These are phyloP conservation scores for Leptoteleia sp. DNA, from an alignment of 1,140 invertebrate species.

Conservation along the genomic window DNA sequence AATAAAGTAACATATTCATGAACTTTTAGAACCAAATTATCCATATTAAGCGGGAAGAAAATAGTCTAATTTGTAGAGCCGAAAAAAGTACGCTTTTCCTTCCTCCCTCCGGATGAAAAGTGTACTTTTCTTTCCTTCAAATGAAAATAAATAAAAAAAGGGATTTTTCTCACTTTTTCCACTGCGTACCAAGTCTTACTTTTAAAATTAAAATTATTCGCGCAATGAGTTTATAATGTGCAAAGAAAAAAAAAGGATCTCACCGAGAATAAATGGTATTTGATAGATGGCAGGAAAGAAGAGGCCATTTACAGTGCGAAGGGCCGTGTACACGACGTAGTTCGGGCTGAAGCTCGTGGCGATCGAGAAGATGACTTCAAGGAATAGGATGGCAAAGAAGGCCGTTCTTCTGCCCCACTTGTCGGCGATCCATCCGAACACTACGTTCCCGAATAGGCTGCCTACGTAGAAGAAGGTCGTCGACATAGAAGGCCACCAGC, in stretches of 20 bases:
- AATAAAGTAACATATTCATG: no score
- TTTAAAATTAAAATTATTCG: no score
- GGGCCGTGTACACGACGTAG: conserved; percentile 84
- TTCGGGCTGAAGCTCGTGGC: conserved; percentile 86
- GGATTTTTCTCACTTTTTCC: no score
- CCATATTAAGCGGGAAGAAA: no score
- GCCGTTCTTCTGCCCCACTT: conserved; percentile 87
- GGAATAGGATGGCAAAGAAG: conserved; percentile 85
- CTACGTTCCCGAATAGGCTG: conserved; percentile 86
- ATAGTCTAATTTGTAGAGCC: no score
- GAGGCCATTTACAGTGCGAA: conserved; percentile 85
- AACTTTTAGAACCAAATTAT: no score
- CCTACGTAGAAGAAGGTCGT: conserved; percentile 87
- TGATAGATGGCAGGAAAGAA: conserved; percentile 88
- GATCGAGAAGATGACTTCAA: conserved; percentile 86
- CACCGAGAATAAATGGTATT: conserved; percentile 86
- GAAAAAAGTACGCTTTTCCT: no score
- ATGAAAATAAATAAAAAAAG: no score
- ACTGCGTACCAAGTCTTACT: no score
- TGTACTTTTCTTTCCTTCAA: no score
- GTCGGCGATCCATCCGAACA: conserved; percentile 88
- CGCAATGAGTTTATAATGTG: not conserved
- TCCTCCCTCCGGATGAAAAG: no score
- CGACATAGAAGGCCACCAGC: conserved; percentile 84
- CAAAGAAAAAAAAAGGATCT: conserved; percentile 21